Conservation (phyloP, 1,140 invertebrate genomes). For the Brachionus sp. region DNA sequence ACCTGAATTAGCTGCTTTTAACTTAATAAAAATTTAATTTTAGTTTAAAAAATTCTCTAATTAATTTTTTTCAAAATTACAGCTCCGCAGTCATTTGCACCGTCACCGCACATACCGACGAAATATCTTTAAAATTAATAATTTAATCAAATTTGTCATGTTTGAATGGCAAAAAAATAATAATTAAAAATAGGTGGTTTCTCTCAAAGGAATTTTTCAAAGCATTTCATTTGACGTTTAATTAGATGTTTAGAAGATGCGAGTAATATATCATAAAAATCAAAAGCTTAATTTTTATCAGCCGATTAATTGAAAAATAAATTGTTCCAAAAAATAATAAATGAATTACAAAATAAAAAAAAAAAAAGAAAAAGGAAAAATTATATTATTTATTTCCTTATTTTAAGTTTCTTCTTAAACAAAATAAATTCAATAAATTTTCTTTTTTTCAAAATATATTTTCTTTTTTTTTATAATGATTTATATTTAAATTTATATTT, state of each 20-base stretch:
- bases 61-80: neutral
- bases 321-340: neutral
- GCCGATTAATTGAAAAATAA: neutral
- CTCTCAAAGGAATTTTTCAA: neutral
- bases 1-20: constrained; percentile 73
- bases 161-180: neutral
- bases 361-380: neutral
- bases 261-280: neutral
- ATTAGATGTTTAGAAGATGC: neutral
- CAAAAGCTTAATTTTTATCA: neutral
- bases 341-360: neutral
- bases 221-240: neutral
- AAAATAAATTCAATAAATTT: neutral
- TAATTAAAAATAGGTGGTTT: neutral
- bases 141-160: neutral
- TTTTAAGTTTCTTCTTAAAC: neutral
- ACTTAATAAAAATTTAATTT: neutral
- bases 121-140: constrained; percentile 58
- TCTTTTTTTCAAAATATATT: too few relatives aligned
- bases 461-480: neutral
- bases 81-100: constrained; percentile 81
- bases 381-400: neutral
- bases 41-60: neutral
- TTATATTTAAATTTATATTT: neutral
- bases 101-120: constrained; percentile 94